phyloP scores from a whole-genome alignment of 1,140 invertebrate species.

The Nylanderia fulva region DNA sequence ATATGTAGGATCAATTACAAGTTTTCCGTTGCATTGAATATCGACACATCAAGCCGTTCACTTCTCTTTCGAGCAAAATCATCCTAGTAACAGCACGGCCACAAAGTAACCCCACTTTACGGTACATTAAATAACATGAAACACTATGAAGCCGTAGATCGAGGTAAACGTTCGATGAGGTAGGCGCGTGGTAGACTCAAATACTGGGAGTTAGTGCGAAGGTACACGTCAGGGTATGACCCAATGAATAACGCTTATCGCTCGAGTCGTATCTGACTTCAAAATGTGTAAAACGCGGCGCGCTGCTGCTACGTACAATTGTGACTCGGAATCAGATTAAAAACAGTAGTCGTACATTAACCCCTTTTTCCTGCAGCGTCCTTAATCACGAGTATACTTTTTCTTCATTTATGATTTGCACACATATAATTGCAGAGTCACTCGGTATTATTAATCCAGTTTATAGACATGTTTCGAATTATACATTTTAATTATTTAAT shows the following conservation, averaged over 20 bases:
- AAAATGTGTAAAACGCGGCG: constrained; percentile 59
- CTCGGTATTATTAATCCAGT: constrained; percentile 9
- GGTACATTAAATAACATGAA: constrained; percentile 46
- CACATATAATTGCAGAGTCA: constrained; percentile 39
- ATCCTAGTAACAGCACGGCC: constrained; percentile 4
- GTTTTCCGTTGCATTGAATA: constrained; percentile 30
- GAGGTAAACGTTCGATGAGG: constrained; percentile 36
- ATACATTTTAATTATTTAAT: not conserved
- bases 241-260: constrained; percentile 73
- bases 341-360: constrained; percentile 65
- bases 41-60: constrained; percentile 3
- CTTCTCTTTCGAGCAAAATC: constrained; percentile 46
- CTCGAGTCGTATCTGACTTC: constrained; percentile 43
- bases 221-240: constrained; percentile 44
- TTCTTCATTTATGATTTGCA: constrained; percentile 37
- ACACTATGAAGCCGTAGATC: constrained; percentile 39
- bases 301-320: constrained; percentile 56
- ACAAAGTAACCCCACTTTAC: constrained; percentile 54
- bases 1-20: constrained; percentile 19
- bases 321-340: constrained; percentile 67
- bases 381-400: constrained; percentile 37
- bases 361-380: constrained; percentile 20
- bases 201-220: constrained; percentile 11
- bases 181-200: constrained; percentile 32
- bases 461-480: not conserved